A percentile compares a stretch with the other conserved stretches of the same genome.
phyloP scores from a whole-genome alignment of 1,140 invertebrate genomes.

The Calliopsis andreniformis region DNA sequence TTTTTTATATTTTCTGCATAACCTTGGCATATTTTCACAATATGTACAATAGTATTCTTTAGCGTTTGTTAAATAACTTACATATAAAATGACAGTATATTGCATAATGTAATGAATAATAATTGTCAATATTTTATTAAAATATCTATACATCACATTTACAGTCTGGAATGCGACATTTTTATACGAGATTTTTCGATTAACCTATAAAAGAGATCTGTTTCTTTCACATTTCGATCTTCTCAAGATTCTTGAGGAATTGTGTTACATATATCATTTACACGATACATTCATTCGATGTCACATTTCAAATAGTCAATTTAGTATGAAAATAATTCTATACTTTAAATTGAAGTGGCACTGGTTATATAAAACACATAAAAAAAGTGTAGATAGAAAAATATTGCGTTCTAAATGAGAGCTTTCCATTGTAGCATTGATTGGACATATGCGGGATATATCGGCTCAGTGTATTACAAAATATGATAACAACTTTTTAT shows the following conservation, averaged over 20 bases:
- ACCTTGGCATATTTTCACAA: not conserved
- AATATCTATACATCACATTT: slow-evolving; percentile 15
- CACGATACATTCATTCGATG: not conserved
- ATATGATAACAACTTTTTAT: slow-evolving; percentile 1
- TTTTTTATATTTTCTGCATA: not conserved
- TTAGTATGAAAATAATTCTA: not conserved
- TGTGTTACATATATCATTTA: not conserved
- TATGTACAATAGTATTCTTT: slow-evolving; percentile 14
- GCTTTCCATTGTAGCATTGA: too few species aligned
- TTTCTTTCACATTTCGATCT: not conserved
- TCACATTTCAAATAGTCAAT: not conserved
- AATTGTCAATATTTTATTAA: not conserved
- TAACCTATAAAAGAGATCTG: slow-evolving; percentile 9
- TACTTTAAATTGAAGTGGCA: not conserved
- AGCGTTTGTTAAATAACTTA: not conserved
- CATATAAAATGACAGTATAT: slow-evolving; percentile 5
- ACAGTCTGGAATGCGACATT: not conserved
- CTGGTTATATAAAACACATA: not conserved
- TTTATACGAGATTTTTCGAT: not conserved
- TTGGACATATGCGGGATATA: not conserved
- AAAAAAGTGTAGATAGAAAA: not conserved
- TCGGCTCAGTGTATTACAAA: not conserved
- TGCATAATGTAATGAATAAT: not conserved
- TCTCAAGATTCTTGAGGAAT: not conserved
- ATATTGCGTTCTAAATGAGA: not conserved